Base-by-base conservation (phyloP, 1,140 invertebrate species). In the Dinothrombium tinctorium region DNA sequence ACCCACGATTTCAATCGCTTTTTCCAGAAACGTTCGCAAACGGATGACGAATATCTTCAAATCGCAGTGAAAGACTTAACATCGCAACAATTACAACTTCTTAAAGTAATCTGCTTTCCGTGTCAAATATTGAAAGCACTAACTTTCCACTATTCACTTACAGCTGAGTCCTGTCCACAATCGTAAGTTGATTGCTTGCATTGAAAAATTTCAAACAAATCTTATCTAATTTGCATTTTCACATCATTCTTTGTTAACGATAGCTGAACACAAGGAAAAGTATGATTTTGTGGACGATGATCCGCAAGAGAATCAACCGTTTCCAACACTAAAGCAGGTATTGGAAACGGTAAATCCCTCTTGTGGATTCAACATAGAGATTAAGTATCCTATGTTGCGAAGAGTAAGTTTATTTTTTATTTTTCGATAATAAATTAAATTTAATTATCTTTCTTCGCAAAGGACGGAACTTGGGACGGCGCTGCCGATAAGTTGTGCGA, bases 351-450 rank as follows among this genome's bases (percentile, higher is more conserved):
- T 94, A 4, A 77, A 87, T 52, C 60, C 64, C 17, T 8, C 7
- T 28, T 73, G 83, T 40, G 87, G 86, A 1, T 90, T 89, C 51
- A 92, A 94, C 59, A 72, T 95, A 46, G 89, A 95, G 66, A 72
- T 95, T 11, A 95, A 95, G 55, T 90, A 82, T 76, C 84, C 79
- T 0, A 81, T 84, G 70, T 68, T 76, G 48, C 55, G 77, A n/a
- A n/a, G n/a, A n/a, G n/a, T n/a, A n/a, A n/a, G n/a, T n/a, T n/a
- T n/a, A n/a, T n/a, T n/a, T n/a, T n/a, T n/a, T n/a, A n/a, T n/a
- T n/a, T n/a, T n/a, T n/a, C n/a, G n/a, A n/a, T n/a, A n/a, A n/a
- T n/a, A n/a, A n/a, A n/a, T n/a, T n/a, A n/a, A n/a, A n/a, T n/a
- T n/a, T n/a, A n/a, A n/a, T n/a, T n/a, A n/a, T n/a, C n/a, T n/a